Evolutionary conservation across 1,140 invertebrate genomes (phyloP), one percentile per base, ranked within the genome.

Genomic region (Phthorimaea operculella): DNA sequence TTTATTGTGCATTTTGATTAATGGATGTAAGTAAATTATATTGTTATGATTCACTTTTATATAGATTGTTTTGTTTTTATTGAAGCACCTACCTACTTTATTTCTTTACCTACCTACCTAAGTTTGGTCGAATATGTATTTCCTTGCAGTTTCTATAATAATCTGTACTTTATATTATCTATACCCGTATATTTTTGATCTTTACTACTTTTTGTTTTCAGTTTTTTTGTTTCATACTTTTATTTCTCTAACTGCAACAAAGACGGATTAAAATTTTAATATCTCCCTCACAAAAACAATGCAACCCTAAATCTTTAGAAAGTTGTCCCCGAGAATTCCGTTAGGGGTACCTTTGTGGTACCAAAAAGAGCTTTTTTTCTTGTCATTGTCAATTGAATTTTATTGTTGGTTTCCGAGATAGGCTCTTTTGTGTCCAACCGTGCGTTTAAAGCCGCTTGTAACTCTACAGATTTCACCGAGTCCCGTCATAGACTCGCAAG

Each of bases 301-400:
- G 57, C 60, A 47, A 68, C 72, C 62, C 72, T 72, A 73, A 72
- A 74, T 72, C 76, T 80, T 73, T 80, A 61, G 72, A 74, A 80
- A 76, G 59, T 66, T 66, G 72, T 71, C 70, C 64, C 75, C 71
- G 55, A 21, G 57, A 58, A 66, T 68, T 59, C 78, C 78, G 75
- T 80, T 82, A 79, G 63, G 69, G 62, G 51, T 70, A 72, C 68
- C 74, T 78, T 79, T 76, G 72, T 68, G 75, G 68, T 66, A 67
- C 66, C 59, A 65, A 75, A 66, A 65, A 70, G 67, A 70, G 48
- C n/a, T 51, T 64, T 70, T 76, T 76, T 76, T 72, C 66, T 70
- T 66, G 66, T 78, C 74, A 77, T 81, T 83, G 80, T 80, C 80
- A 82, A 82, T 83, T 82, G 80, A 83, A 82, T 82, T 82, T 85